Evolutionary conservation across 2,888 invertebrate genomes (phyloP), one percentile per base, ranked within the genome.

Genomic region (Schizotus pectinicornis): DNA sequence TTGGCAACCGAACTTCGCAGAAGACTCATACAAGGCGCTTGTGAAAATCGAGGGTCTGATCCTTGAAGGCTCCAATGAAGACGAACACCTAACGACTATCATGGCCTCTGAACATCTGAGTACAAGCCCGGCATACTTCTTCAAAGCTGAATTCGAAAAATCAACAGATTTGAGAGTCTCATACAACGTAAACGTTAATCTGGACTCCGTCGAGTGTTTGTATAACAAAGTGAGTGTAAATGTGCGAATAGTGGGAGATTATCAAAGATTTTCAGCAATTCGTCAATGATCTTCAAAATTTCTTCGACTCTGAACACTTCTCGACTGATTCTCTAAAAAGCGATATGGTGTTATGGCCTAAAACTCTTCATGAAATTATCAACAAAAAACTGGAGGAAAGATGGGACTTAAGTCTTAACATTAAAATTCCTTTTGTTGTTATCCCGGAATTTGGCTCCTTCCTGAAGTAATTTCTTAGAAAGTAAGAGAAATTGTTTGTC

Each of bases 361-460:
- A 33, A 13, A 9, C 34, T 9, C 35, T 58, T 8, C 53, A 32
- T 6, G 30, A 56, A 11, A 62, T 56, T 5, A 37, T 74, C 9
- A 71, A 67, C 34, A 60, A 70, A 45, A 76, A 74, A 57, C 64
- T 79, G 34, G 52, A 61, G 36, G 59, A 75, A 32, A 75, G 72
- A 52, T 79, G 79, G 77, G 76, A 77, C 35, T 76, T 92, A n/a
- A 88, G 87, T 67, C 81, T 92, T 57, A 89, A 92, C 67, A 79
- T 92, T 46, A 89, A 88, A 74, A 87, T 90, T 6, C 92, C 92
- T 0, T 90, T 90, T 69, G 73, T 92, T 7, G 85, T 92, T 3
- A 79, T 93, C 54, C 91, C 92, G 0, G 91, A 92, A 72, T 83
- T 86, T 66, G 91, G 91, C 11, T 87, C 88, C 35, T 78, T 86